A percentile compares a stretch with the other conserved stretches of the same genome.
phyloP scores from a whole-genome alignment of 37 sponge, comb jelly and placozoan species.

The Hormiphora californensis region DNA sequence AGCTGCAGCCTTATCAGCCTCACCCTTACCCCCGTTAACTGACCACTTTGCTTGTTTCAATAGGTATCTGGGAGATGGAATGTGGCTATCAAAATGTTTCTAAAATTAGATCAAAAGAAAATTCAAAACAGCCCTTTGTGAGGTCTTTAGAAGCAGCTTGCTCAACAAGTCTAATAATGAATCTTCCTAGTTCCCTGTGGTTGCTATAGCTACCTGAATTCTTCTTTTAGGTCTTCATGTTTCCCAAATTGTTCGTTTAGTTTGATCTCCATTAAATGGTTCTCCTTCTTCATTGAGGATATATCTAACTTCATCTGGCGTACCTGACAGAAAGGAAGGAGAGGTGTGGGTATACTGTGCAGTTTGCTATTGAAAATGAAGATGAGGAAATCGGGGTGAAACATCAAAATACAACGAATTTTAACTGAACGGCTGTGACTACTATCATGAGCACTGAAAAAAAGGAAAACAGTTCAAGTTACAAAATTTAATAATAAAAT shows the following conservation, averaged over 20 bases:
- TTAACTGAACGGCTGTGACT: too few relatives aligned
- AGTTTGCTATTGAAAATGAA: too few relatives aligned
- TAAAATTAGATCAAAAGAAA: background rate
- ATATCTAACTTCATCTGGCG: constrained; percentile 48
- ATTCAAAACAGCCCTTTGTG: background rate
- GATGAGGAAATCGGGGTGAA: too few relatives aligned
- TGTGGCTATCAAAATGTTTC: background rate
- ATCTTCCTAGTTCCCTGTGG: background rate
- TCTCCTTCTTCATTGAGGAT: constrained; percentile 43
- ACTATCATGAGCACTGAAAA: too few relatives aligned
- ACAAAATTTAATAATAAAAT: too few relatives aligned
- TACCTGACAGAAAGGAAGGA: background rate
- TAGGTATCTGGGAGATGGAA: background rate
- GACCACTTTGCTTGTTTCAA: constrained; percentile 39
- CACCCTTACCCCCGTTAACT: background rate
- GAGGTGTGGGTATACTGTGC: too few relatives aligned
- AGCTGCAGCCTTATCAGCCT: background rate
- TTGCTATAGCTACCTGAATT: background rate
- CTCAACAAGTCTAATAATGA: background rate
- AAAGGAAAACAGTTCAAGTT: too few relatives aligned
- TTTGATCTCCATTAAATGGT: constrained; percentile 47
- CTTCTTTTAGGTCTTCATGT: constrained; percentile 35
- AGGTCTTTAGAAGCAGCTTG: background rate
- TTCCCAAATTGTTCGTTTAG: constrained; percentile 44
- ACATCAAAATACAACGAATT: too few relatives aligned